These are phyloP conservation scores for Halyomorpha halys DNA, from an alignment of 1,140 invertebrate species.

Conservation along the genomic window DNA sequence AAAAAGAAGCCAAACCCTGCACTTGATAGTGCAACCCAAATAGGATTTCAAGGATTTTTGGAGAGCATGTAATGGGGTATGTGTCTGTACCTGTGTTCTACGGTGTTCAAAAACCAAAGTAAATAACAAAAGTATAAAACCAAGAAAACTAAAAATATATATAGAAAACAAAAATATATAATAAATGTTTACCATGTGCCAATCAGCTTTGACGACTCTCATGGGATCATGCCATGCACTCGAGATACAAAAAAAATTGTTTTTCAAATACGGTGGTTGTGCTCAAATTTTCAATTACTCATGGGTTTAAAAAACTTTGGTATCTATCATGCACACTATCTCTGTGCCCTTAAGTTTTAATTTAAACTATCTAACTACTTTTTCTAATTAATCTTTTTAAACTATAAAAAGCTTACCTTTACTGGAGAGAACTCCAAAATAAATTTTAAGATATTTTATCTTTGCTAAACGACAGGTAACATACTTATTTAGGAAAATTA, in stretches of 20 bases:
- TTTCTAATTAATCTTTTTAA: constrained; percentile 1
- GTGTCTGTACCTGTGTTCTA: constrained; percentile 16
- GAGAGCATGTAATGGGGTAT: neutral
- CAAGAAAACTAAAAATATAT: neutral
- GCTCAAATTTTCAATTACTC: constrained; percentile 15
- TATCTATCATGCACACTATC: constrained; percentile 16
- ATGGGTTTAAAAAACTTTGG: constrained; percentile 16
- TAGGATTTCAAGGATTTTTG: constrained; percentile 1
- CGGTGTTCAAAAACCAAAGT: neutral
- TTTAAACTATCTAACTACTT: constrained; percentile 15
- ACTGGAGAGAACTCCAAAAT: constrained; percentile 11
- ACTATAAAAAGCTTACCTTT: constrained; percentile 11
- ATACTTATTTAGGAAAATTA: constrained; percentile 8
- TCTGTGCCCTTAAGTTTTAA: constrained; percentile 14
- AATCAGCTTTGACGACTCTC: constrained; percentile 10
- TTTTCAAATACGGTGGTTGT: constrained; percentile 11
- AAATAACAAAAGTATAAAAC: constrained; percentile 1
- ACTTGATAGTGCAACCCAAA: constrained; percentile 5
- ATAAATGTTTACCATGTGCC: constrained; percentile 10
- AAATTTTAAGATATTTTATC: neutral
- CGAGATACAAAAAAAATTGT: constrained; percentile 2
- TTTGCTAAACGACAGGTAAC: constrained; percentile 7
- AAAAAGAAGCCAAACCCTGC: constrained; percentile 17
- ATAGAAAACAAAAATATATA: neutral
- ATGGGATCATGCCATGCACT: constrained; percentile 18